Percentiles rank a stretch among this genome's conserved stretches.
Evolutionary conservation across 2,113 vertebrate genomes (phyloP).

Genomic region (Platanista minor): DNA sequence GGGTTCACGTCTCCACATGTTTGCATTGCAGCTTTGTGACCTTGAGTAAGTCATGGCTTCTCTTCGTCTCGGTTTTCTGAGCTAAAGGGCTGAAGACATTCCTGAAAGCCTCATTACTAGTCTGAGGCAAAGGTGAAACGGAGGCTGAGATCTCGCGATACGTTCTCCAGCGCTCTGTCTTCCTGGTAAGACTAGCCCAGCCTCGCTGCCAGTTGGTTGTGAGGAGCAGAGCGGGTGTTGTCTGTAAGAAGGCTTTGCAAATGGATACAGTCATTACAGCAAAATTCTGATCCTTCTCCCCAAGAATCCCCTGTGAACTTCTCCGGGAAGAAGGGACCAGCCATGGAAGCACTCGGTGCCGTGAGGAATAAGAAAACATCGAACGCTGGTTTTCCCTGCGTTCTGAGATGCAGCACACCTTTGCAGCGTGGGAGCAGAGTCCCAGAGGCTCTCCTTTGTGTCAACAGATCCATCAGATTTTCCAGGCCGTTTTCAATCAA

Average conservation of each 20-base stretch:
- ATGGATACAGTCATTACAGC: neutral
- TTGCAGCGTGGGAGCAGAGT: neutral
- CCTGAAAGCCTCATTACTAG: neutral
- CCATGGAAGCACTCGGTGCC: neutral
- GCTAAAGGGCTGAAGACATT: neutral
- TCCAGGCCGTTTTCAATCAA: slow-evolving; percentile 38
- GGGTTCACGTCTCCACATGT: neutral
- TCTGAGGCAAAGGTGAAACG: neutral
- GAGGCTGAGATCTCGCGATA: neutral
- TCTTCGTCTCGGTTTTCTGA: neutral
- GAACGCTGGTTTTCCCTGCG: fast-evolving
- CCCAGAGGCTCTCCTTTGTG: neutral
- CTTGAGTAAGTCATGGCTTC: neutral
- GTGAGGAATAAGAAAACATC: neutral
- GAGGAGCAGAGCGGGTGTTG: neutral
- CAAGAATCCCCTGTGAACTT: neutral
- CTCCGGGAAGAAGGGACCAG: neutral
- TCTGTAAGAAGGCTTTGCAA: neutral
- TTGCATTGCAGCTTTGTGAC: neutral
- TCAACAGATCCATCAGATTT: neutral
- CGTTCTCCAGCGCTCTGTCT: neutral
- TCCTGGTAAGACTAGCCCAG: fast-evolving
- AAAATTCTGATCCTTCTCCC: neutral
- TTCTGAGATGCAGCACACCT: neutral
- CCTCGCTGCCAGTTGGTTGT: fast-evolving